A percentile compares a stretch with the other conserved stretches of the same genome.
These are phyloP conservation scores for Fistularia tabacaria DNA, from an alignment of 2,797 vertebrate species.

Conservation along the genomic window DNA sequence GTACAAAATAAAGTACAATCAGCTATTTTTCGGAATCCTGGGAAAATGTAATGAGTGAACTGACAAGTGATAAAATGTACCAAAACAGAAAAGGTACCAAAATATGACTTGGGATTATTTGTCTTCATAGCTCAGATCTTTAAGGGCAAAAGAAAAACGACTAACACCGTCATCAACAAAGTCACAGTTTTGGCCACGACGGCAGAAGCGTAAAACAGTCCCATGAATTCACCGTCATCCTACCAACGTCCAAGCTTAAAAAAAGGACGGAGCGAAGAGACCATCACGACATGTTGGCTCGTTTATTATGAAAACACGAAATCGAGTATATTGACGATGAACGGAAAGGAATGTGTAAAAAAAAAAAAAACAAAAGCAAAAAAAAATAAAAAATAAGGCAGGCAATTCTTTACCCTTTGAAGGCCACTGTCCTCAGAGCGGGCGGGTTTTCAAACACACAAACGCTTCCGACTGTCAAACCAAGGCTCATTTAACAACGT, in stretches of 20 bases:
- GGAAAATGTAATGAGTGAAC: too few relatives aligned
- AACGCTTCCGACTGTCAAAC: slow-evolving; percentile 10
- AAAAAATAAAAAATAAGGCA: slow-evolving; percentile 1
- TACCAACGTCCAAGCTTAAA: not conserved
- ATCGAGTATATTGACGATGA: slow-evolving; percentile 12
- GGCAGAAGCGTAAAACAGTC: too few relatives aligned
- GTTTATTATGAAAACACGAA: slow-evolving; percentile 59
- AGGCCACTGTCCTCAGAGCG: slow-evolving; percentile 29
- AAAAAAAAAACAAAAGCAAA: slow-evolving; percentile 21
- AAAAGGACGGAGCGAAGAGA: not conserved
- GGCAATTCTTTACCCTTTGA: not conserved
- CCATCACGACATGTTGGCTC: not conserved
- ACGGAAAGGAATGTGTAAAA: slow-evolving; percentile 16
- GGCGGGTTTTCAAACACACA: slow-evolving; percentile 13
- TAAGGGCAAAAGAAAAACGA: too few relatives aligned
- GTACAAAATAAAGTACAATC: too few relatives aligned
- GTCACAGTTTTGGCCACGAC: too few relatives aligned
- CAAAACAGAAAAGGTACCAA: too few relatives aligned
- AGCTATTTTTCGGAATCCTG: too few relatives aligned
- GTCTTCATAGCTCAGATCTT: too few relatives aligned
- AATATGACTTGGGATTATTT: too few relatives aligned
- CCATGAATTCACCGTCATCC: too few relatives aligned
- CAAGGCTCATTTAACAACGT: slow-evolving; percentile 4
- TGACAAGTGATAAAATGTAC: too few relatives aligned
- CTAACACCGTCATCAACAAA: too few relatives aligned